Base-by-base conservation (phyloP, 1,140 invertebrate genomes). In the Acromyrmex heyeri region DNA sequence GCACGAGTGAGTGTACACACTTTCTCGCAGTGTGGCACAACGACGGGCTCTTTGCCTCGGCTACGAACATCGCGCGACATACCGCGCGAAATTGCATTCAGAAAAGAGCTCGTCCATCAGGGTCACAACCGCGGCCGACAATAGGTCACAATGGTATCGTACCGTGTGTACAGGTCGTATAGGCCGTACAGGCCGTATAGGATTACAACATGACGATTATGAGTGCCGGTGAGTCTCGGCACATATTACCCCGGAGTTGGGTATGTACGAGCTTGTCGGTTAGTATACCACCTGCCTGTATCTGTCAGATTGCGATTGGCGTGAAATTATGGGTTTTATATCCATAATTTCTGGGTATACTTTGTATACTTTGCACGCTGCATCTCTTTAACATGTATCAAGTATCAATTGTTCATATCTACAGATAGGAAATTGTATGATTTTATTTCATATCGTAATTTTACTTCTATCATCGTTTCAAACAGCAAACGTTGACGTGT, bases 11-110 rank as follows among this genome's bases (percentile, higher is more conserved):
- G 65, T 82, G 78, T 82, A 82, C 67, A 82, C 69, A 82, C 24
- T 82, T 82, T 73, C 79, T 82, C 67, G 79, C 48, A 79, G 61
- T 38, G 76, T 24, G 48, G 34, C 30, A 79, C 62, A 34, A 65
- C 73, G 59, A 38, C 59, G 16, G n/a, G 72, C 82, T 77, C 82
- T 85, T 85, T 85, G 82, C 69, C 50, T 34, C 21, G 50, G 30
- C 38, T 83, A 59, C 38, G 81, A 50, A 62, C 81, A 64, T 83
- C 57, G 75, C 59, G 69, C 72, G 44, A 77, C 75, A 79, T 53
- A 79, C 62, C 75, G 75, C 62, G 73, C 53, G 79, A 82, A 82
- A 86, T 86, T 86, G 64, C 83, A 64, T 24, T 61, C 21, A 73
- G 79, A 61, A 82, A 82, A 82, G 67, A 82, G 79, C 34, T 72